Evolutionary conservation across 2,113 vertebrate genomes (phyloP).

Genomic region (Peucedramus taeniatus): DNA sequence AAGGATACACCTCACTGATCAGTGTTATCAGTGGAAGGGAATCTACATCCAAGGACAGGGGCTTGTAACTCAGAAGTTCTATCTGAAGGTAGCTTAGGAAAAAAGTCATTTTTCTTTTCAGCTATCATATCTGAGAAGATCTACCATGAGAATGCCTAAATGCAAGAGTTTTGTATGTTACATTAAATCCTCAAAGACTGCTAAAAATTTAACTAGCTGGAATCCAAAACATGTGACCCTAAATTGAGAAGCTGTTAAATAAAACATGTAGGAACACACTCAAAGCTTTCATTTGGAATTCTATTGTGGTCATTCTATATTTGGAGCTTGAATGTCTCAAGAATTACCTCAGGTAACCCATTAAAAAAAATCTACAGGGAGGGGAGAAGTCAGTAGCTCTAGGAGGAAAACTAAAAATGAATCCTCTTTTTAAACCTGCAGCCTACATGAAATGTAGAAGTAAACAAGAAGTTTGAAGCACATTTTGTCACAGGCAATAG

Average conservation of each 20-base stretch:
- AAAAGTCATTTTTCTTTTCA: not conserved
- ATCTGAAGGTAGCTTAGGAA: not conserved
- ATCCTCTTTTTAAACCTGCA: not conserved
- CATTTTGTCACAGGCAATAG: not conserved
- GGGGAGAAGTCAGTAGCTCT: not conserved
- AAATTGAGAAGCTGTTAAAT: conserved; percentile 53
- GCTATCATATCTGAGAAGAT: not conserved
- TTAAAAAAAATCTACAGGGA: not conserved
- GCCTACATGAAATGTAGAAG: not conserved
- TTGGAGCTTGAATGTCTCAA: conserved; percentile 12
- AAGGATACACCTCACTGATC: not conserved
- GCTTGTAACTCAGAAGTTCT: not conserved
- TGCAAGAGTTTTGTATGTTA: not conserved
- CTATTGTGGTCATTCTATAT: conserved; percentile 15
- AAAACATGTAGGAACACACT: conserved; percentile 40
- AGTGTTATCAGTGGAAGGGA: not conserved
- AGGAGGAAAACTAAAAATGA: not conserved
- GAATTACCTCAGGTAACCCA: not conserved
- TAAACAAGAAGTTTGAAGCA: not conserved
- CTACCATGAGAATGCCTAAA: not conserved
- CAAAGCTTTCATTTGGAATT: conserved; percentile 16
- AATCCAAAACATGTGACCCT: conserved; percentile 26
- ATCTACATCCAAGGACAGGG: not conserved
- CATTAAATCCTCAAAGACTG: not conserved
- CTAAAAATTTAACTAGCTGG: conserved; percentile 45